Evolutionary conservation across 2,113 vertebrate genomes (phyloP), one percentile per base, ranked within the genome.

Genomic region (Pithys albifrons): DNA sequence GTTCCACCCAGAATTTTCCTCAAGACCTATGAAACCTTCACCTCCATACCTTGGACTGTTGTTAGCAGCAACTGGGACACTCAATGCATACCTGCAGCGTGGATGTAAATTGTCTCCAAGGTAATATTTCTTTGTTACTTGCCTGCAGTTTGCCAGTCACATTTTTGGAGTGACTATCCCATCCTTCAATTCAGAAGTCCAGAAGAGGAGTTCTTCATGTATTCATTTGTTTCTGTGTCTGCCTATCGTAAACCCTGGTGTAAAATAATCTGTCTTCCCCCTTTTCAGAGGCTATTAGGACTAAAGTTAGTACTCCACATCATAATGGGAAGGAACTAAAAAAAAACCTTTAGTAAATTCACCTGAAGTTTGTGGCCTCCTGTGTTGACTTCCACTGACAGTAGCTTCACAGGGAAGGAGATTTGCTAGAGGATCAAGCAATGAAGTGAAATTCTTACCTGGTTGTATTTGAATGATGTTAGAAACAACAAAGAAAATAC

Each of bases 1-100:
- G 66, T 98, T 98, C 92, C 98, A 98, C 94, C 98, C 98, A 62
- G 98, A 98, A 79, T 98, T 98, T 96, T 98, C 98, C 85, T 98
- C 98, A 55, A 98, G 98, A 93, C 98, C 98, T 10, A 98, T 98
- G 98, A 98, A 98, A 86, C 98, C 98, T 93, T 98, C 98, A 29
- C 98, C 98, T 96, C 97, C 98, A 2, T 98, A 98, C 77, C 96
- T 98, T 77, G 98, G 98, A 4, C 94, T 98, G 27, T 93, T 98
- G 95, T 97, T 98, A 85, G 98, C 98, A 24, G 98, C 98, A 85
- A 98, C 98, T 66, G 98, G 98, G 28, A 98, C 96, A 18, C 96
- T 98, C 61, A 95, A 31, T 86, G 78, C 93, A 8, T 98, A 98
- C 77, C 69, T 98, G 45, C 98, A 98, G 33, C 97, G 96, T 78